Evolutionary conservation across 2,888 invertebrate species (phyloP).

Genomic region (Acleris emargana): DNA sequence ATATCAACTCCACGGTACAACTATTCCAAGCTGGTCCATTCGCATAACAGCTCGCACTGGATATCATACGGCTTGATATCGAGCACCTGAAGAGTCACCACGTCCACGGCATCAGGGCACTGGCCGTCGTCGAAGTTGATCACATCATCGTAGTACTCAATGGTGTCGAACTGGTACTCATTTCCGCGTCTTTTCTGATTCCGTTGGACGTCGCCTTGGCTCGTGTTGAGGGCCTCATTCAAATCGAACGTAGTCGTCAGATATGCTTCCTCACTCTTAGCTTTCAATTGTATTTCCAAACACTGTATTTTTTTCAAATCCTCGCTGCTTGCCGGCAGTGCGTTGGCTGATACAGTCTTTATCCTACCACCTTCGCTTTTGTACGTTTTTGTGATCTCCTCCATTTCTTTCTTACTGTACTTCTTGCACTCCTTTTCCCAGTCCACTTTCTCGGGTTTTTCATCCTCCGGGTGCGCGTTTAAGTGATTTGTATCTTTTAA

Average conservation of each 20-base stretch:
- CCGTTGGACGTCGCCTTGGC: not conserved
- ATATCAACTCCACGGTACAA: too few species aligned
- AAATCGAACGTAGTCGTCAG: slow-evolving; percentile 37
- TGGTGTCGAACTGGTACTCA: slow-evolving; percentile 67
- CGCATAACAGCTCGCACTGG: slow-evolving; percentile 58
- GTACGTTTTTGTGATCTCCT: slow-evolving; percentile 53
- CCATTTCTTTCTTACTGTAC: slow-evolving; percentile 36
- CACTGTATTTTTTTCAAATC: slow-evolving; percentile 50
- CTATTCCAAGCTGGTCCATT: slow-evolving; percentile 62
- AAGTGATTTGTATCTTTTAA: not conserved
- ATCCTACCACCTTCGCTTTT: slow-evolving; percentile 56
- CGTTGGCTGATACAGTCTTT: slow-evolving; percentile 56
- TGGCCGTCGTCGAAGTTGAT: slow-evolving; percentile 46
- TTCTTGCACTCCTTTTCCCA: not conserved
- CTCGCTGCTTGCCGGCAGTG: slow-evolving; percentile 48
- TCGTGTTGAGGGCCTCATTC: slow-evolving; percentile 32
- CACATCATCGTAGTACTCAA: slow-evolving; percentile 68
- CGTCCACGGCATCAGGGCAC: slow-evolving; percentile 59
- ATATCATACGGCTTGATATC: slow-evolving; percentile 62
- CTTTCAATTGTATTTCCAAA: slow-evolving; percentile 31
- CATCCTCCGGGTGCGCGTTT: not conserved
- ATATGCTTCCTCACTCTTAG: not conserved
- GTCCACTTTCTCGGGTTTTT: not conserved
- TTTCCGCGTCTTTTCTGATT: slow-evolving; percentile 48
- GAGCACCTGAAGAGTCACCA: slow-evolving; percentile 57